Evolutionary conservation across 2,888 invertebrate genomes (phyloP).

Genomic region (Pheosia tremula): DNA sequence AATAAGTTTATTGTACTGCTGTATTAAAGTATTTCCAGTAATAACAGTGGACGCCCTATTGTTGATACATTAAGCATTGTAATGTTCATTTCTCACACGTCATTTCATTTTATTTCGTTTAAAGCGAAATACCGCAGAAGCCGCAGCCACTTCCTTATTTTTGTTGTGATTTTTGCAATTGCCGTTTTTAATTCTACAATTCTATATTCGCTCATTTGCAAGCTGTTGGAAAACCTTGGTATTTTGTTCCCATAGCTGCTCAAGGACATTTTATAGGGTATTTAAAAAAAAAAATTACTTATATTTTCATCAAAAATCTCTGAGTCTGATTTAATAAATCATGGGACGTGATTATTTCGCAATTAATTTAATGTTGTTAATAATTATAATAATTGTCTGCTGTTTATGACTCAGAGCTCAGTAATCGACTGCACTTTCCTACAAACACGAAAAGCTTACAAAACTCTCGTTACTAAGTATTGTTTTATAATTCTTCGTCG

Average conservation of each 20-base stretch:
- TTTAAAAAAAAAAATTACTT: neutral
- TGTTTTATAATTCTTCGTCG: no score
- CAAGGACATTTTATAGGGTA: neutral
- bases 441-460: no score
- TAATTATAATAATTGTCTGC: no score
- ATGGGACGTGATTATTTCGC: no score
- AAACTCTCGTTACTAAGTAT: no score
- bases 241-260: conserved; percentile 23
- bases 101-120: conserved; percentile 46
- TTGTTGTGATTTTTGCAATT: conserved; percentile 65
- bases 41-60: conserved; percentile 1
- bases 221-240: conserved; percentile 39
- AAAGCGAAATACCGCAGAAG: conserved; percentile 61
- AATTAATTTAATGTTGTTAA: no score
- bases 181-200: conserved; percentile 28
- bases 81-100: conserved; percentile 36
- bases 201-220: conserved; percentile 34
- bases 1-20: no score
- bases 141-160: conserved; percentile 65
- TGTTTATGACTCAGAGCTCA: no score
- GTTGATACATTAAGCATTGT: conserved; percentile 39
- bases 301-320: no score
- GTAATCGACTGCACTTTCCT: no score
- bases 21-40: no score
- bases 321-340: no score